A percentile compares a stretch with the other conserved stretches of the same genome.
These are phyloP conservation scores for Agonopterix arenella DNA, from an alignment of 2,888 invertebrate species.

Conservation along the genomic window DNA sequence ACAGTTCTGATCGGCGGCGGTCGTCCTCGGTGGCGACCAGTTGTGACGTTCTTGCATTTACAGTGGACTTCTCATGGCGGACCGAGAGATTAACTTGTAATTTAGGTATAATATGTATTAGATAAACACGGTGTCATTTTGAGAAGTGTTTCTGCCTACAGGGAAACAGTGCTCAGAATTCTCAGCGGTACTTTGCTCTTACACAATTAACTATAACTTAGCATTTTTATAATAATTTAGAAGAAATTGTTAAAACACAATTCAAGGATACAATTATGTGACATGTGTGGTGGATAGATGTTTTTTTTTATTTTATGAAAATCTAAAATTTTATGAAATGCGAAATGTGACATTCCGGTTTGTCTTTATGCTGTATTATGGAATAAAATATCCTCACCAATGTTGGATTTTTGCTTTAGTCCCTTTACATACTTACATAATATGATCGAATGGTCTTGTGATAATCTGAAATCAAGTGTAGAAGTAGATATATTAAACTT, in stretches of 20 bases:
- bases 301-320: constrained; percentile 66
- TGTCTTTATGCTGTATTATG: constrained; percentile 76
- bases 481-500: too few relatives aligned
- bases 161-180: constrained; percentile 60
- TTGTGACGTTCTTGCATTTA: constrained; percentile 67
- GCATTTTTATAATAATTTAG: constrained; percentile 76
- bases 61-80: constrained; percentile 63
- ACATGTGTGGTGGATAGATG: constrained; percentile 58
- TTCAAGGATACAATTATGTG: constrained; percentile 56
- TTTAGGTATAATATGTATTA: constrained; percentile 71
- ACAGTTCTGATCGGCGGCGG: constrained; percentile 44
- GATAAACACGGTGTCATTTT: constrained; percentile 63
- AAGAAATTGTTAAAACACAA: constrained; percentile 65
- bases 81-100: constrained; percentile 69
- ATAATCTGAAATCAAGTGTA: too few relatives aligned
- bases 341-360: constrained; percentile 76
- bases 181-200: constrained; percentile 66
- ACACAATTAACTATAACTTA: constrained; percentile 74
- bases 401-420: constrained; percentile 48
- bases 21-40: constrained; percentile 47
- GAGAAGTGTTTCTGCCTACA: constrained; percentile 53
- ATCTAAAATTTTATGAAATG: constrained; percentile 56
- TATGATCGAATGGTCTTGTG: too few relatives aligned
- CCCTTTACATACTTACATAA: neutral
- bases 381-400: constrained; percentile 77